Conservation (phyloP, 2,113 vertebrate species). For the Rhizomys pruinosus region DNA sequence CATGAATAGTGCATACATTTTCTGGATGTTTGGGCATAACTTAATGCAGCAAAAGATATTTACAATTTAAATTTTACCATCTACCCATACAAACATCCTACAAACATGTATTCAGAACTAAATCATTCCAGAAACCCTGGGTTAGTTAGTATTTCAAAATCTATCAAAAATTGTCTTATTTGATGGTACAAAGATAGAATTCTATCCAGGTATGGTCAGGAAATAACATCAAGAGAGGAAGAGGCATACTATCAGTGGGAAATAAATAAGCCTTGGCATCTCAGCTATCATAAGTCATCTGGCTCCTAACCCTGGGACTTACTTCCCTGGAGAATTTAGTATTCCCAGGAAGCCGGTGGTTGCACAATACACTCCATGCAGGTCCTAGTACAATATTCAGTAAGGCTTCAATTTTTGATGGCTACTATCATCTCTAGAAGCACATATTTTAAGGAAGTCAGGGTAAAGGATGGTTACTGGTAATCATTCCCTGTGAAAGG, state of each 20-base stretch:
- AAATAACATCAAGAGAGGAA: not conserved
- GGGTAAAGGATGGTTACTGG: no score
- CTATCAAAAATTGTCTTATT: not conserved
- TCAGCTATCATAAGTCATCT: not conserved
- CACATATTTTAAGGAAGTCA: no score
- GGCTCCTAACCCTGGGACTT: not conserved
- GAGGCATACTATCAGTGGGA: not conserved
- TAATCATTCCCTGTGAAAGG: no score
- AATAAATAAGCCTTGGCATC: not conserved
- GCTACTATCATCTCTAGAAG: not conserved
- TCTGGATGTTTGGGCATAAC: not conserved
- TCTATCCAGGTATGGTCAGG: not conserved
- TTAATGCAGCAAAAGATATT: not conserved
- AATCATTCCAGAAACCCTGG: not conserved
- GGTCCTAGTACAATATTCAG: not conserved
- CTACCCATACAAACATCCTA: not conserved
- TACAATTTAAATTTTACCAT: not conserved
- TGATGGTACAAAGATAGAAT: not conserved
- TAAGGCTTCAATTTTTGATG: not conserved
- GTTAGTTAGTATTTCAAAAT: conserved; percentile 5
- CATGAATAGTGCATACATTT: not conserved
- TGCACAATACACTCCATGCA: not conserved
- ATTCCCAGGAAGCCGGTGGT: not conserved
- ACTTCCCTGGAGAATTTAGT: not conserved
- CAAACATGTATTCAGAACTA: not conserved